Conservation (phyloP, 2,888 invertebrate genomes). For the Patella pellucida region DNA sequence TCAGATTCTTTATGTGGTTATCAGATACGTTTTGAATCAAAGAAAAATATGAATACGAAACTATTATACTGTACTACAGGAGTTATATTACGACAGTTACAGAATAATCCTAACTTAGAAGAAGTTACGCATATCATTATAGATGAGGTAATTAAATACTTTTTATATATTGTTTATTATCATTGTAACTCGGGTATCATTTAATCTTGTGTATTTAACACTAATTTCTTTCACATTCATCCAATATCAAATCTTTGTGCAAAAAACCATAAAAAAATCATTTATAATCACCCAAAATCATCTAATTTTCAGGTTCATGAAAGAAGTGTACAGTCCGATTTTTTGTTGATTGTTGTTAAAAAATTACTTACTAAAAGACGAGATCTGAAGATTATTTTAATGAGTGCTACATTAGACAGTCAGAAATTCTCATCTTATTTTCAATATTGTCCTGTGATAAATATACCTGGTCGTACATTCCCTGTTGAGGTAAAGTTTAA, state of each 20-base stretch:
- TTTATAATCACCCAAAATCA: too few species aligned
- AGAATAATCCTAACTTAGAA: slow-evolving; percentile 75
- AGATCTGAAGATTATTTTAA: slow-evolving; percentile 64
- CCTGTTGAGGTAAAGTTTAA: slow-evolving; percentile 52
- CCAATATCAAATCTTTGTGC: too few species aligned
- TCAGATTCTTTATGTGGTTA: slow-evolving; percentile 56
- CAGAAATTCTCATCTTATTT: slow-evolving; percentile 66
- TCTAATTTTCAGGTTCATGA: slow-evolving; percentile 68
- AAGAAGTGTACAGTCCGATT: slow-evolving; percentile 67
- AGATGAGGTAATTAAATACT: slow-evolving; percentile 64
- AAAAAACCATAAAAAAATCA: too few species aligned
- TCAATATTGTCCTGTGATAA: slow-evolving; percentile 62
- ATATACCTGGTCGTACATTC: slow-evolving; percentile 65
- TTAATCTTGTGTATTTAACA: too few species aligned
- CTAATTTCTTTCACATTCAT: too few species aligned
- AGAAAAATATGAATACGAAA: slow-evolving; percentile 52
- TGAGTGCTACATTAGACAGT: slow-evolving; percentile 69
- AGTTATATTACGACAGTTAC: slow-evolving; percentile 84
- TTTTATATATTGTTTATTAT: too few species aligned
- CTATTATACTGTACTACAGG: slow-evolving; percentile 89
- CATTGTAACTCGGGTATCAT: too few species aligned
- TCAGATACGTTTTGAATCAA: slow-evolving; percentile 64
- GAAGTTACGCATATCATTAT: slow-evolving; percentile 64
- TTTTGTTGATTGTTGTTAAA: slow-evolving; percentile 63
- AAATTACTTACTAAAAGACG: slow-evolving; percentile 48